Percentiles rank a stretch among this genome's conserved stretches.
Evolutionary conservation across 2,797 vertebrate species (phyloP).

Genomic region (Diplodus sargus): DNA sequence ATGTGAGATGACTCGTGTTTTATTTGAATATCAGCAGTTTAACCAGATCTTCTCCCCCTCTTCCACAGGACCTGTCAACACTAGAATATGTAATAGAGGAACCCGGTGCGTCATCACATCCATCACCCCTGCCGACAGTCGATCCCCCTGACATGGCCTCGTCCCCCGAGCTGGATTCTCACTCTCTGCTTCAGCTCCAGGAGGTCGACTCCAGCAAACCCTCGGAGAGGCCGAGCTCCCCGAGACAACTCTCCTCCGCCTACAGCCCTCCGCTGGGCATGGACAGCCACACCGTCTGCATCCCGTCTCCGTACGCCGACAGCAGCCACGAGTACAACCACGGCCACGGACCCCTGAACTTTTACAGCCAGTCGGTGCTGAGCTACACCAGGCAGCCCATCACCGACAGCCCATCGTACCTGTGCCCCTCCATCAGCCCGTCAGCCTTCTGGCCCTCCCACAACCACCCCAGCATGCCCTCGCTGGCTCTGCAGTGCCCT

Average conservation of each 20-base stretch:
- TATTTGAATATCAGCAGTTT: neutral
- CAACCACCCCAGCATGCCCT: conserved; percentile 80
- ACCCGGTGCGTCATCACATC: conserved; percentile 2
- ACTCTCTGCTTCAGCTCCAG: conserved; percentile 84
- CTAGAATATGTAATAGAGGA: conserved; percentile 61
- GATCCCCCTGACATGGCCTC: conserved; percentile 82
- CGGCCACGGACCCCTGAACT: conserved; percentile 79
- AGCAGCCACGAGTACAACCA: conserved; percentile 85
- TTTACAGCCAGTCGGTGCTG: conserved; percentile 88
- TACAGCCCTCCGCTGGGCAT: conserved; percentile 78
- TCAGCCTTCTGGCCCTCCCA: conserved; percentile 86
- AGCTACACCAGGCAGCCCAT: conserved; percentile 83
- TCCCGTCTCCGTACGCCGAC: conserved; percentile 91
- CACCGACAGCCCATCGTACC: conserved; percentile 75
- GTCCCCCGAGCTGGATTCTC: conserved; percentile 83
- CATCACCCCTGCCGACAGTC: neutral
- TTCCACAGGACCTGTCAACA: conserved; percentile 39
- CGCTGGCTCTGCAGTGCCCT: conserved; percentile 89
- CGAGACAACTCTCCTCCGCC: conserved; percentile 71
- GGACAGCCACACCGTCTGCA: conserved; percentile 88
- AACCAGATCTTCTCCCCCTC: neutral
- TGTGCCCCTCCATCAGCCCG: conserved; percentile 85
- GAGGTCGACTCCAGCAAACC: conserved; percentile 85
- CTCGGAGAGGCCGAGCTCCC: conserved; percentile 78
- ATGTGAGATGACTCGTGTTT: neutral